phyloP scores from a whole-genome alignment of 2,888 invertebrate species.

The Polydrusus tereticollis region DNA sequence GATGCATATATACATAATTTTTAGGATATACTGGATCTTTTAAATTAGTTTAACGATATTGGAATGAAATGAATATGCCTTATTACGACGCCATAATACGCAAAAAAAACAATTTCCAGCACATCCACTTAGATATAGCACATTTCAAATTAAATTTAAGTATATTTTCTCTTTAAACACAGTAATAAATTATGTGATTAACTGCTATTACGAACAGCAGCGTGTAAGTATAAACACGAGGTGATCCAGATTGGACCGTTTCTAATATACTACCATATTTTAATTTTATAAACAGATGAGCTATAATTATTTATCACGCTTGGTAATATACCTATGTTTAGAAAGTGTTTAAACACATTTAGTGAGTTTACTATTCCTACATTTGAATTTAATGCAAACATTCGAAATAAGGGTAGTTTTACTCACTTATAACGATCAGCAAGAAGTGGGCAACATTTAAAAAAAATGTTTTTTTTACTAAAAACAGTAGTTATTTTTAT shows the following conservation, averaged over 20 bases:
- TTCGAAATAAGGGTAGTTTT: too few relatives aligned
- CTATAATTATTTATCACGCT: background rate
- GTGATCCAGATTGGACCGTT: background rate
- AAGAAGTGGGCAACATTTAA: too few relatives aligned
- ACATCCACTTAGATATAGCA: background rate
- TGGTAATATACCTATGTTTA: background rate
- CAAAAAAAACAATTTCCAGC: background rate
- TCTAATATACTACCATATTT: background rate
- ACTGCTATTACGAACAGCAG: background rate
- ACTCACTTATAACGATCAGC: too few relatives aligned
- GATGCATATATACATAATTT: too few relatives aligned
- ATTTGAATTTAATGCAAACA: too few relatives aligned
- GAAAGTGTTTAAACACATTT: background rate
- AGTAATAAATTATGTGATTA: slow-evolving; percentile 19
- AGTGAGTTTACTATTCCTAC: too few relatives aligned
- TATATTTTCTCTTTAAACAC: slow-evolving; percentile 9
- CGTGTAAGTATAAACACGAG: background rate
- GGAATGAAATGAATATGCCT: background rate
- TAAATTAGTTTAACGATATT: too few relatives aligned
- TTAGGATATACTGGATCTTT: too few relatives aligned
- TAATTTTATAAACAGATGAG: background rate
- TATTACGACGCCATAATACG: too few relatives aligned
- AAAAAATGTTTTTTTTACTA: too few relatives aligned
- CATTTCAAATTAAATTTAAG: background rate
- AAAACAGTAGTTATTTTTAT: too few relatives aligned